Base-by-base conservation (phyloP, 2,113 vertebrate species). In the Sinocyclocheilus anshuiensis region DNA sequence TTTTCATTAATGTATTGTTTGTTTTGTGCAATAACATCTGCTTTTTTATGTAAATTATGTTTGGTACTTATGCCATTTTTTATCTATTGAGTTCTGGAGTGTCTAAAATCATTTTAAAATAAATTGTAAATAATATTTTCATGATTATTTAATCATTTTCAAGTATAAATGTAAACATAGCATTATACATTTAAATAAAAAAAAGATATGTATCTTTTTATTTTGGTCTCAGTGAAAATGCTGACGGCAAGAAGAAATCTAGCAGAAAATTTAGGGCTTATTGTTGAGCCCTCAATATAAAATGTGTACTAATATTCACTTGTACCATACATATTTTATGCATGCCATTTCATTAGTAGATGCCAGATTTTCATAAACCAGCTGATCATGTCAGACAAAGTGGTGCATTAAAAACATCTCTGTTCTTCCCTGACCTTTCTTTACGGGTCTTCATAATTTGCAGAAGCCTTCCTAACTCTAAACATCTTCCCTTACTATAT, bases 341-440 rank as follows among this genome's bases (percentile, higher is more conserved):
- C 18, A 39, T 36, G 7, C 20, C 45, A 77, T 77, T 55, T 57
- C 50, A 78, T 78, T 55, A 3, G 53, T 33, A n/a, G 6, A 63
- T 55, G 1, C 18, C 55, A 24, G 12, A 63, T 71, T 55, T 83
- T 55, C 26, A 55, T 83, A 55, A 71, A 55, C 42, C 65, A 29
- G 39, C 45, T 63, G 55, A 29, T 81, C 82, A 50, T 48, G 72
- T 79, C 50, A 42, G 45, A 69, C 20, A 42, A 57, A 78, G 59
- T 71, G 61, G 48, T 50, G 57, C 36, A 9, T 45, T 81, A 81
- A 81, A 79, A 59, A 63, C 7, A 26, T 53, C 15, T 53, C 48
- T 53, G n/a, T 69, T 79, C 55, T 33, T 33, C 74, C 10, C 29
- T 77, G 22, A 59, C 65, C 22, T 80, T 65, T 72, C 29, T 42